phyloP scores from a whole-genome alignment of 2,888 invertebrate species.

The Tanytarsus gracilentus region DNA sequence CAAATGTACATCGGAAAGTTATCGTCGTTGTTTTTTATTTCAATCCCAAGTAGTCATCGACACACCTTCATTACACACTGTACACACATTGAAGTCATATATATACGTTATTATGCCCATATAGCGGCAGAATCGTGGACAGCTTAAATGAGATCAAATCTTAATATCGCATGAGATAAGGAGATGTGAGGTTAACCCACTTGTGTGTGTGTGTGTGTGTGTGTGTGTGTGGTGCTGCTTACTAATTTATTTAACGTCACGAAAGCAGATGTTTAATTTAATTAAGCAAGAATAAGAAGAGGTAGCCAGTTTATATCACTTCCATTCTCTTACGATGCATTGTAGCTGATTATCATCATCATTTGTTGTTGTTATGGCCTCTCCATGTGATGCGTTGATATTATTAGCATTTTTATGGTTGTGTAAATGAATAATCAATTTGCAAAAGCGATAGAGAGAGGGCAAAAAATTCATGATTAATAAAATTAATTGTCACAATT shows the following conservation, averaged over 20 bases:
- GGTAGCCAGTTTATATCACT: background rate
- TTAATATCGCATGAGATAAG: too few relatives aligned
- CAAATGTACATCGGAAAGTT: too few relatives aligned
- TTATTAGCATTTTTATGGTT: background rate
- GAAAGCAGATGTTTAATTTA: constrained; percentile 9
- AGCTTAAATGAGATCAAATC: too few relatives aligned
- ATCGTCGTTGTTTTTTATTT: too few relatives aligned
- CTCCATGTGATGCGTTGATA: background rate
- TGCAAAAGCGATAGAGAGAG: background rate
- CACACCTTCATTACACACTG: too few relatives aligned
- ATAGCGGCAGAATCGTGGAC: too few relatives aligned
- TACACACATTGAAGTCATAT: too few relatives aligned
- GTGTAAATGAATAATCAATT: background rate
- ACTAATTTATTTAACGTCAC: background rate
- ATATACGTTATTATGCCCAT: too few relatives aligned
- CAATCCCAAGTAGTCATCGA: too few relatives aligned
- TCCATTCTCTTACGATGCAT: background rate
- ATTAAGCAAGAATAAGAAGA: background rate
- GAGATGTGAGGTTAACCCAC: too few relatives aligned
- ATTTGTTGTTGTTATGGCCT: background rate
- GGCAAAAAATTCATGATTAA: constrained; percentile 8
- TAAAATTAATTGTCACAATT: constrained; percentile 26
- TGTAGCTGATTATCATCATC: background rate
- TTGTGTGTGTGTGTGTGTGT: too few relatives aligned
- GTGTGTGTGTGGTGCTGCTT: background rate